Evolutionary conservation across 1,140 invertebrate genomes (phyloP).

Genomic region (Tribolium castaneum): DNA sequence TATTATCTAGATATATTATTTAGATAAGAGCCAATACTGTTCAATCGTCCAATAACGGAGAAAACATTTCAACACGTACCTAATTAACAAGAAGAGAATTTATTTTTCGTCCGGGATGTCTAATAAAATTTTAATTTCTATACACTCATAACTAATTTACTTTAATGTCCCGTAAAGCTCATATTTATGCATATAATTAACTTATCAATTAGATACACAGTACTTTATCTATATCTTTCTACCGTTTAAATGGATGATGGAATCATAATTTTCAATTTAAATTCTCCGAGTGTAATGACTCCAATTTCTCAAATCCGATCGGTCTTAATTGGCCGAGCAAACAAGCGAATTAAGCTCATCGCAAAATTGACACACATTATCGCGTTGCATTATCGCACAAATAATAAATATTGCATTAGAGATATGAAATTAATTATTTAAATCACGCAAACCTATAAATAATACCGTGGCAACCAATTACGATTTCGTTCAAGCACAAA

Average conservation of each 20-base stretch:
- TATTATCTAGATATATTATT: constrained; percentile 27
- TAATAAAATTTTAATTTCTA: too few species aligned
- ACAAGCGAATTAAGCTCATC: background rate
- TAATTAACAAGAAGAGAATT: background rate
- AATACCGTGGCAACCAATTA: constrained; percentile 30
- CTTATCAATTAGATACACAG: constrained; percentile 16
- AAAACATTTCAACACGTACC: background rate
- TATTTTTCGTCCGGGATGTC: background rate
- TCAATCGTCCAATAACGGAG: constrained; percentile 12
- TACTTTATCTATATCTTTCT: background rate
- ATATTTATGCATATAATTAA: constrained; percentile 19
- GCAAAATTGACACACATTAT: constrained; percentile 12
- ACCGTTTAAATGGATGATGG: background rate
- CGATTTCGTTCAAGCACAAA: constrained; percentile 14
- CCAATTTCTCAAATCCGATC: constrained; percentile 22
- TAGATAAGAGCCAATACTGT: constrained; percentile 11
- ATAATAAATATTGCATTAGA: constrained; percentile 20
- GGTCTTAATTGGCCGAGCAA: constrained; percentile 9
- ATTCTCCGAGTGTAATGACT: constrained; percentile 18
- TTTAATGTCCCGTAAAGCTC: background rate
- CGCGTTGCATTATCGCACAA: background rate
- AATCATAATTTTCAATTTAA: constrained; percentile 30
- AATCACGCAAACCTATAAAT: constrained; percentile 33
- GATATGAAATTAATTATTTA: constrained; percentile 24
- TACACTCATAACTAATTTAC: background rate